Evolutionary conservation across 2,888 invertebrate genomes (phyloP).

Genomic region (Plagodis pulveraria): DNA sequence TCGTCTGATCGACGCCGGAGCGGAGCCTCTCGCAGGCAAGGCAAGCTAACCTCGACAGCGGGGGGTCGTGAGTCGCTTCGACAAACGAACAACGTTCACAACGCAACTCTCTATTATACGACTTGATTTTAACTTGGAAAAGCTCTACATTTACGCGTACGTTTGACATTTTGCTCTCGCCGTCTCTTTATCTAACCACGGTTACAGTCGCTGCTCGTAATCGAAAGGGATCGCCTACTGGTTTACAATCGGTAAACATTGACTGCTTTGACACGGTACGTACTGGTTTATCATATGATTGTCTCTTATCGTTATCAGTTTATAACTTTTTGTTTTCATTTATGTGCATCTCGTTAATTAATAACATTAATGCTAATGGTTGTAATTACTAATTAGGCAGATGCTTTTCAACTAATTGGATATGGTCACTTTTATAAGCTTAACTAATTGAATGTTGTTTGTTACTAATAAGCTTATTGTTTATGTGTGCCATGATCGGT

Average conservation of each 20-base stretch:
- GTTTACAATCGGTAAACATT: conserved; percentile 61
- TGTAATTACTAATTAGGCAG: not conserved
- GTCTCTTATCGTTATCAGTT: conserved; percentile 47
- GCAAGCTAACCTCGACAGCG: conserved; percentile 79
- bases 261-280: conserved; percentile 73
- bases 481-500: conserved; percentile 4
- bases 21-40: conserved; percentile 78
- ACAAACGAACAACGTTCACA: conserved; percentile 56
- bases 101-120: conserved; percentile 52
- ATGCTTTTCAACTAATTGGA: too few relatives aligned
- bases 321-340: conserved; percentile 45
- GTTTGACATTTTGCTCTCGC: conserved; percentile 62
- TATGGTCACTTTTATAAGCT: too few relatives aligned
- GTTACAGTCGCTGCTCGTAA: conserved; percentile 60
- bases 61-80: conserved; percentile 77
- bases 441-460: too few relatives aligned
- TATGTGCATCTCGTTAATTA: conserved; percentile 12
- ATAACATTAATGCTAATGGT: not conserved
- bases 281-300: conserved; percentile 52
- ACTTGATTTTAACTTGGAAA: conserved; percentile 69
- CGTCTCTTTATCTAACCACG: conserved; percentile 59
- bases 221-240: conserved; percentile 64
- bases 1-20: conserved; percentile 75
- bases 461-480: not conserved
- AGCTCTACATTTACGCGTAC: conserved; percentile 66